Percentiles rank a stretch among this genome's conserved stretches.
These are phyloP conservation scores for Sula dactylatra DNA, from an alignment of 2,113 vertebrate genomes.

Conservation along the genomic window DNA sequence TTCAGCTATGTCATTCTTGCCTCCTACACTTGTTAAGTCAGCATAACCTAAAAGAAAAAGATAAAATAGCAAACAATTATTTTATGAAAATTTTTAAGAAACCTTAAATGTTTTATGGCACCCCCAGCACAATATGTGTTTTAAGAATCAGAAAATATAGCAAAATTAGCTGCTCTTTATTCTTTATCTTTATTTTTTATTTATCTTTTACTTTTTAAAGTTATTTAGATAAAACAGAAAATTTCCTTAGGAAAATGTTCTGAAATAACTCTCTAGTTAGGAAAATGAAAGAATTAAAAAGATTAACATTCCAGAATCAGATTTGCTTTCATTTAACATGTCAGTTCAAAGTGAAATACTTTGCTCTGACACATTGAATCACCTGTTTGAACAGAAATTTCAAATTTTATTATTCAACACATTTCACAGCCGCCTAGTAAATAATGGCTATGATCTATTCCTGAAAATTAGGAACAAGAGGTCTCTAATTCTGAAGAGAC, in stretches of 20 bases:
- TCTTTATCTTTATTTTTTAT: not conserved
- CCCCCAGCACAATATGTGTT: not conserved
- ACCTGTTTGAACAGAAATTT: not conserved
- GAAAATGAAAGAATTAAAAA: not conserved
- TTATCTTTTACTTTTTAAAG: not conserved
- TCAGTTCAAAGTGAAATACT: not conserved
- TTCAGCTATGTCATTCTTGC: rapidly evolving
- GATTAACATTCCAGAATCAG: not conserved
- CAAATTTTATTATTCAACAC: not conserved
- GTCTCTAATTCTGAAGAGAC: not conserved
- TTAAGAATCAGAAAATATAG: not conserved
- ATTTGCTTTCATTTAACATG: not conserved
- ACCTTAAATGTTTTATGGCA: not conserved
- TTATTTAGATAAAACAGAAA: not conserved
- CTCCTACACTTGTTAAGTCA: rapidly evolving
- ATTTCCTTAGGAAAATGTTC: not conserved
- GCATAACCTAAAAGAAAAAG: not conserved
- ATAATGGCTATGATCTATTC: not conserved
- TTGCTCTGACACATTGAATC: not conserved
- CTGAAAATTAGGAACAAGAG: not conserved
- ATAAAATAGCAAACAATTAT: not conserved
- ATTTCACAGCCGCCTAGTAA: not conserved
- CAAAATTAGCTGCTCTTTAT: not conserved
- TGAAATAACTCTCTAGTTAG: not conserved
- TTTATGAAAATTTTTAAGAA: not conserved